Percentiles rank a stretch among this genome's conserved stretches.
Conservation (phyloP, 2,113 vertebrate genomes). For the Myotis brandtii region DNA sequence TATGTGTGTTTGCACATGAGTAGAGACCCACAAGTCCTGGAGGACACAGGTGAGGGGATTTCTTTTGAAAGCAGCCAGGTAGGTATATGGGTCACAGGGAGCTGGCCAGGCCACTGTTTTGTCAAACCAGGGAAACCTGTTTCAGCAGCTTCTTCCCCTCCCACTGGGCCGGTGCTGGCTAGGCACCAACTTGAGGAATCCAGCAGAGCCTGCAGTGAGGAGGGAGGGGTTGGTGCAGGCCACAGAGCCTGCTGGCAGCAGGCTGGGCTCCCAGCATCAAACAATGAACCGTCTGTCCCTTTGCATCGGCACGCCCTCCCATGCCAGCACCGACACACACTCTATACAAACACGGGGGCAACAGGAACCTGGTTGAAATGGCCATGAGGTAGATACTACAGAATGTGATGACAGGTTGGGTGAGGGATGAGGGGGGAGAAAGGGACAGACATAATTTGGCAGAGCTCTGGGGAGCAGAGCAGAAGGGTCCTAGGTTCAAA, state of each 20-base stretch:
- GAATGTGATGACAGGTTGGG: not conserved
- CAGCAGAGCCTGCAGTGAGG: slow-evolving; percentile 58
- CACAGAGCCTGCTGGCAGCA: slow-evolving; percentile 65
- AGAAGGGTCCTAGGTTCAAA: slow-evolving; percentile 40
- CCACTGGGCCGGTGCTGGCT: slow-evolving; percentile 53
- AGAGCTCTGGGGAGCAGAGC: slow-evolving; percentile 12
- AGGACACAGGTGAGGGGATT: slow-evolving; percentile 28
- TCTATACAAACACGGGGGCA: slow-evolving; percentile 69
- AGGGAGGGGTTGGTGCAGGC: slow-evolving; percentile 51
- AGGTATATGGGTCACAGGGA: slow-evolving; percentile 65
- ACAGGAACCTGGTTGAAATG: slow-evolving; percentile 45
- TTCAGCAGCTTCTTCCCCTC: slow-evolving; percentile 67
- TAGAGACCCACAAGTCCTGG: not conserved
- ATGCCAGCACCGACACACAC: slow-evolving; percentile 31
- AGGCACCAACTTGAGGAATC: slow-evolving; percentile 72
- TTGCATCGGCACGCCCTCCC: slow-evolving; percentile 76
- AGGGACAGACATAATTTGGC: not conserved
- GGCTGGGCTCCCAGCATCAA: slow-evolving; percentile 78
- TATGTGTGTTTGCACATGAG: not conserved
- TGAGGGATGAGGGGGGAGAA: not conserved
- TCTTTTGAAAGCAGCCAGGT: slow-evolving; percentile 20
- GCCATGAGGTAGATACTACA: not conserved
- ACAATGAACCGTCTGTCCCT: slow-evolving; percentile 82
- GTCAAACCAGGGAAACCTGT: slow-evolving; percentile 81
- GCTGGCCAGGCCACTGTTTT: slow-evolving; percentile 47